phyloP scores from a whole-genome alignment of 2,113 vertebrate species.

The Vulpes lagopus region DNA sequence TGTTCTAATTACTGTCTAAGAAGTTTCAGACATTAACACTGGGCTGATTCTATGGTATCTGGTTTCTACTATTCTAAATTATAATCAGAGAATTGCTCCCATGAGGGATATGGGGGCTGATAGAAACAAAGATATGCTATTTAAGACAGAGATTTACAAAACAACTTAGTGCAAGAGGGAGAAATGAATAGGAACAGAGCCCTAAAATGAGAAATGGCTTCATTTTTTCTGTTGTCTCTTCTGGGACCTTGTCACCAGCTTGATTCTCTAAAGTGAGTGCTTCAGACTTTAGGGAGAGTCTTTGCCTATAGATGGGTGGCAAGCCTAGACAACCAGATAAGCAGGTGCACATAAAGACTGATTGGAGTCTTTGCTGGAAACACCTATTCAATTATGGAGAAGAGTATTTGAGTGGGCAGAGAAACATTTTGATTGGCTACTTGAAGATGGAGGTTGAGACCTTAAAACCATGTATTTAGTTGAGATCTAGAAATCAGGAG shows the following conservation, averaged over 20 bases:
- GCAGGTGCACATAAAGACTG: not conserved
- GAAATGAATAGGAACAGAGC: not conserved
- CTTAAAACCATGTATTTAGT: not conserved
- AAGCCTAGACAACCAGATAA: not conserved
- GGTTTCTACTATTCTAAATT: constrained; percentile 26
- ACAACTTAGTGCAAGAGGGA: not conserved
- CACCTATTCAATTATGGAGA: not conserved
- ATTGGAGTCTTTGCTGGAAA: not conserved
- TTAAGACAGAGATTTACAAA: not conserved
- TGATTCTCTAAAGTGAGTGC: not conserved
- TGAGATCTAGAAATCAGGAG: not conserved
- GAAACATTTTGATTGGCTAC: not conserved
- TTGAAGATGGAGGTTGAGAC: not conserved
- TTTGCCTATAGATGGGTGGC: not conserved
- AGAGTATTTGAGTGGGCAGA: not conserved
- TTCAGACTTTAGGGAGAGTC: not conserved
- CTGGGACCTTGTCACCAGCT: not conserved
- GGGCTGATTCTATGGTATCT: not conserved
- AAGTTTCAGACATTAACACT: not conserved
- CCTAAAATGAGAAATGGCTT: not conserved
- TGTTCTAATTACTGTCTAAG: constrained; percentile 15
- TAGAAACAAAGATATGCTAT: not conserved
- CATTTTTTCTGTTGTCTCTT: not conserved
- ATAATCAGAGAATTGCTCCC: not conserved
- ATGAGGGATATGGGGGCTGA: not conserved